Conservation (phyloP, 2,113 vertebrate species). For the Channa argus region DNA sequence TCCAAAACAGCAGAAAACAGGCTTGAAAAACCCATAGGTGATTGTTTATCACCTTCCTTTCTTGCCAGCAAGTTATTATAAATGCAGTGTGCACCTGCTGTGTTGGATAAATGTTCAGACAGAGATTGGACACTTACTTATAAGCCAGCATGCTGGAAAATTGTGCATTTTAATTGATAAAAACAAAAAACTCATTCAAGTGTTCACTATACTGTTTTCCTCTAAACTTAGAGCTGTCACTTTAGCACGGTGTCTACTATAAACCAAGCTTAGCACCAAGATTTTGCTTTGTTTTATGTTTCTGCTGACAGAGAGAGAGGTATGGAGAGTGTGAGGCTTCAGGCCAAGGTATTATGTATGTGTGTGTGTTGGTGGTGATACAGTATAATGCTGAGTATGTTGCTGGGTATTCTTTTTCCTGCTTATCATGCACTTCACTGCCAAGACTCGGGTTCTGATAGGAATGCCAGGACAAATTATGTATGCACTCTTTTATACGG, state of each 20-base stretch:
- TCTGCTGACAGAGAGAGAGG: conserved; percentile 60
- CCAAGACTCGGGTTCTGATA: conserved; percentile 61
- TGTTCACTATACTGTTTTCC: neutral
- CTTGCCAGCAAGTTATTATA: conserved; percentile 4
- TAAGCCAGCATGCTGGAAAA: too few species aligned
- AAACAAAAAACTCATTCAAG: neutral
- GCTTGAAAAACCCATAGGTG: neutral
- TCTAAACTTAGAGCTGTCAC: neutral
- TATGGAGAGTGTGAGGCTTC: conserved; percentile 40
- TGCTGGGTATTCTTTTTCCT: conserved; percentile 59
- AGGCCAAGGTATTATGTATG: conserved; percentile 41
- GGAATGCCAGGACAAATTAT: conserved; percentile 64
- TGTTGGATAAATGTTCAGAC: neutral
- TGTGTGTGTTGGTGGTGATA: conserved; percentile 25
- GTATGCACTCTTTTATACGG: conserved; percentile 46
- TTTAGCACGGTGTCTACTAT: conserved; percentile 5
- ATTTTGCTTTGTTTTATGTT: conserved; percentile 43
- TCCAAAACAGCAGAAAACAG: neutral
- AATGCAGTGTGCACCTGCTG: neutral
- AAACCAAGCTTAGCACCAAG: conserved; percentile 25
- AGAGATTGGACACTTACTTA: conserved; percentile 12
- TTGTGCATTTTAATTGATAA: conserved; percentile 4
- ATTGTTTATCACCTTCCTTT: conserved; percentile 20
- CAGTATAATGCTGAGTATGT: conserved; percentile 64
- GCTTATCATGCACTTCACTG: conserved; percentile 63